Base-by-base conservation (phyloP, 1,140 invertebrate genomes). In the Bicyclus anynana region DNA sequence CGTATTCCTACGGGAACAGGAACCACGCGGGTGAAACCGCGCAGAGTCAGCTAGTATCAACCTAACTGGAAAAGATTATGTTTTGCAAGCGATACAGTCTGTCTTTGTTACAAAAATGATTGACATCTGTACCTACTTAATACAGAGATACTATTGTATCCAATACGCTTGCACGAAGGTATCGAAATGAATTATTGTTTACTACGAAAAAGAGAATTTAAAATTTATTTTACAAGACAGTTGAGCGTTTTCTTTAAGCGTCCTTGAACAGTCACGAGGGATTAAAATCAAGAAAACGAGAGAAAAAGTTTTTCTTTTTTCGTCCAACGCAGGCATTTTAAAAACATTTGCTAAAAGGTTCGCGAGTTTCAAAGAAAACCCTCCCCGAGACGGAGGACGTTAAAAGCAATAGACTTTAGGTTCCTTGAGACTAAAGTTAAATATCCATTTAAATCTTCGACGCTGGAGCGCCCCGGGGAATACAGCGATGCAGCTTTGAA, bases 391-490 rank as follows among this genome's bases (percentile, higher is more conserved):
- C 62, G 48, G 65, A 77, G 71, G 72, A 76, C 72, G 70, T 72
- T 67, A 75, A 76, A 79, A 77, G 76, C 79, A 85, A 85, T 83
- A 83, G 84, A 85, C 75, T 87, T 82, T 77, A 70, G 77, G 82
- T 82, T 85, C 72, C 76, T 75, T 73, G 77, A 87, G 82, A 84
- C 76, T 80, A 77, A 85, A 84, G 80, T 87, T 87, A 85, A 87
- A 85, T 85, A 87, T 87, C 82, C 80, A 85, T 87, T 87, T 87
- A 85, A 84, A 85, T 87, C 80, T 80, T 84, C 82, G 78, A 81
- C 74, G 73, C 78, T 69, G 56, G 54, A 60, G 69, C 40, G 54
- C 60, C 77, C 67, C 59, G 9, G 84, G 75, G 77, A 75, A 65
- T 64, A 20, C 61, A 79, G 77, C 77, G 75, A 62, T 82, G 74